Evolutionary conservation across 2,797 vertebrate genomes (phyloP).

Genomic region (Enteromius fasciolatus): DNA sequence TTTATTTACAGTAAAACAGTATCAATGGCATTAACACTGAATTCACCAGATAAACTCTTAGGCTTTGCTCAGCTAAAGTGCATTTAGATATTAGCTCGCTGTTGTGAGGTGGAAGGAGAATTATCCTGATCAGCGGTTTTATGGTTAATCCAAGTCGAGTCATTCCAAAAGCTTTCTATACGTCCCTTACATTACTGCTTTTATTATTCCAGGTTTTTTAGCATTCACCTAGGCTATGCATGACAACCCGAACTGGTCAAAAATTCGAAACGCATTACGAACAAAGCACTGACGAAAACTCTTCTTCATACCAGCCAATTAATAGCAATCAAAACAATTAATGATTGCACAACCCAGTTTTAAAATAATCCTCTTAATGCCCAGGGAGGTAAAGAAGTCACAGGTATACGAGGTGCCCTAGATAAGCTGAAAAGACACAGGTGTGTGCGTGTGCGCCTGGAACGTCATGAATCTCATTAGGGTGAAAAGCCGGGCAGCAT

Average conservation of each 20-base stretch:
- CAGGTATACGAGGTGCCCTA: background rate
- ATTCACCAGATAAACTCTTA: background rate
- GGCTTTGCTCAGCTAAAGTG: background rate
- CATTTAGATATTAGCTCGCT: constrained; percentile 15
- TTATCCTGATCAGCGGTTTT: background rate
- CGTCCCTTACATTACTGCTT: background rate
- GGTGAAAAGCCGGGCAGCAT: background rate
- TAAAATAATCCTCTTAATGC: background rate
- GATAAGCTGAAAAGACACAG: background rate
- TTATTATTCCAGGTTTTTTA: background rate
- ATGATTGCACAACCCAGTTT: background rate
- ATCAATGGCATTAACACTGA: background rate
- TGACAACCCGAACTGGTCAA: background rate
- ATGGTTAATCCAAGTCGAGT: constrained; percentile 34
- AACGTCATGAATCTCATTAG: constrained; percentile 14
- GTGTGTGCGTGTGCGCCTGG: background rate
- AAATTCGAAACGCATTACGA: background rate
- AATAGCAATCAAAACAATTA: background rate
- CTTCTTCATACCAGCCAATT: background rate
- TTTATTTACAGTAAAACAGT: background rate
- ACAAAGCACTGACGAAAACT: background rate
- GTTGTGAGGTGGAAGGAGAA: background rate
- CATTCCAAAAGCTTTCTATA: background rate
- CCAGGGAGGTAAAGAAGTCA: background rate
- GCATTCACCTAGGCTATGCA: background rate